A percentile compares a stretch with the other conserved stretches of the same genome.
Evolutionary conservation across 2,888 invertebrate species (phyloP).

Genomic region (Drosophila lutescens): DNA sequence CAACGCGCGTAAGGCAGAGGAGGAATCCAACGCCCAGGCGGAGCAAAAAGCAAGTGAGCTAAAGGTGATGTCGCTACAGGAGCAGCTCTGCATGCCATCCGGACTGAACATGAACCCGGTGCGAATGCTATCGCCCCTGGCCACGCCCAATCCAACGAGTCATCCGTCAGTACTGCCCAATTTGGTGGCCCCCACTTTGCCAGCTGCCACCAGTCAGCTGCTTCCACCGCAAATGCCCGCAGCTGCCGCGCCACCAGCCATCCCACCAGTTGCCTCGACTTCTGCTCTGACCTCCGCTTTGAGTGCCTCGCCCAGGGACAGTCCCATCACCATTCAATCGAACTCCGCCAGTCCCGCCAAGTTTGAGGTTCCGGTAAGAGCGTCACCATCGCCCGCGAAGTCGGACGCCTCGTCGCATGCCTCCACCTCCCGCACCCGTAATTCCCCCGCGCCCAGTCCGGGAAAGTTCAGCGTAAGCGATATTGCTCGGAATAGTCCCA

Average conservation of each 20-base stretch:
- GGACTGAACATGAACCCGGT: conserved; percentile 85
- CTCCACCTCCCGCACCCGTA: conserved; percentile 85
- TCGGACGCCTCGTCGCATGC: conserved; percentile 86
- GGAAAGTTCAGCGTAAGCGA: conserved; percentile 84
- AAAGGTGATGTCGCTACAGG: conserved; percentile 82
- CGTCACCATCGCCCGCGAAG: conserved; percentile 87
- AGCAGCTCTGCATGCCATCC: conserved; percentile 83
- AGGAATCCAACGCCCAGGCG: conserved; percentile 64
- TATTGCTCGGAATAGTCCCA: conserved; percentile 83
- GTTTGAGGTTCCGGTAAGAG: conserved; percentile 86
- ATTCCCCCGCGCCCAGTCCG: conserved; percentile 85
- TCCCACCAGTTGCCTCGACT: conserved; percentile 20
- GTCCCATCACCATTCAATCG: conserved; percentile 84
- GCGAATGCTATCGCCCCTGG: conserved; percentile 81
- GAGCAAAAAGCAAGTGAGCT: conserved; percentile 81
- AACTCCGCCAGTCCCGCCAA: conserved; percentile 84
- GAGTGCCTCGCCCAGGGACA: conserved; percentile 82
- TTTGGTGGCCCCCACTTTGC: conserved; percentile 36
- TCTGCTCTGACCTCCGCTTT: conserved; percentile 39
- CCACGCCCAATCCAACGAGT: conserved; percentile 80
- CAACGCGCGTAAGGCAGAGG: conserved; percentile 68
- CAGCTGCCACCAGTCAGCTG: conserved; percentile 35
- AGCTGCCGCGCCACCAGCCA: conserved; percentile 8
- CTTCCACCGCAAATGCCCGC: conserved; percentile 19
- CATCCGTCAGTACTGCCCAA: conserved; percentile 46